Evolutionary conservation across 2,888 invertebrate genomes (phyloP).

Genomic region (Mesoligia furuncula): DNA sequence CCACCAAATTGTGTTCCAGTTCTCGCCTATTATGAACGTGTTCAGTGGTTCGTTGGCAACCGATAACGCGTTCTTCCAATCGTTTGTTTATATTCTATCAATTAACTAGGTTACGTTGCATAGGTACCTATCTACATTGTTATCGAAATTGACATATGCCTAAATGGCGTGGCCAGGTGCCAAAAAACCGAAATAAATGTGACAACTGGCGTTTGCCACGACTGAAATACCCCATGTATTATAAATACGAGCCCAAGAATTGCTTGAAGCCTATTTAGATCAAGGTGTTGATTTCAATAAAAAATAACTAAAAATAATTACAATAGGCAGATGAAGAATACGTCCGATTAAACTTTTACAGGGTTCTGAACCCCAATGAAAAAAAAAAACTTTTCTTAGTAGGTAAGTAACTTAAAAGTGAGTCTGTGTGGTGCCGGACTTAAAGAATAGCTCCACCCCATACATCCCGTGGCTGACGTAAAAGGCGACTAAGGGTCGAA

Average conservation of each 20-base stretch:
- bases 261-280: conserved; percentile 68
- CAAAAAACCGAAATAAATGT: conserved; percentile 75
- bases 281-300: conserved; percentile 70
- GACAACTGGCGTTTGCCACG: conserved; percentile 69
- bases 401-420: too few species aligned
- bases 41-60: conserved; percentile 37
- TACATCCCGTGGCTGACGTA: too few species aligned
- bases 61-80: conserved; percentile 34
- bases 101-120: conserved; percentile 51
- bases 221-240: conserved; percentile 68
- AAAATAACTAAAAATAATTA: conserved; percentile 38
- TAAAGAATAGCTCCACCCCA: too few species aligned
- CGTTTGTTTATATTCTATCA: conserved; percentile 55
- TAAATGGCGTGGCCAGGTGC: conserved; percentile 75
- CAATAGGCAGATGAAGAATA: not conserved
- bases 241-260: conserved; percentile 66
- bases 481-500: too few species aligned
- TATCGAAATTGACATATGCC: conserved; percentile 74
- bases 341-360: too few species aligned
- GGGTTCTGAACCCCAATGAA: not conserved
- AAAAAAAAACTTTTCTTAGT: not conserved
- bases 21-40: conserved; percentile 32
- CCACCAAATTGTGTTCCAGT: conserved; percentile 56
- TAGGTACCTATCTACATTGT: conserved; percentile 46
- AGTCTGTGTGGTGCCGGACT: too few species aligned